Percentiles rank a stretch among this genome's conserved stretches.
These are phyloP conservation scores for Centropus unirufus DNA, from an alignment of 2,113 vertebrate genomes.

Conservation along the genomic window DNA sequence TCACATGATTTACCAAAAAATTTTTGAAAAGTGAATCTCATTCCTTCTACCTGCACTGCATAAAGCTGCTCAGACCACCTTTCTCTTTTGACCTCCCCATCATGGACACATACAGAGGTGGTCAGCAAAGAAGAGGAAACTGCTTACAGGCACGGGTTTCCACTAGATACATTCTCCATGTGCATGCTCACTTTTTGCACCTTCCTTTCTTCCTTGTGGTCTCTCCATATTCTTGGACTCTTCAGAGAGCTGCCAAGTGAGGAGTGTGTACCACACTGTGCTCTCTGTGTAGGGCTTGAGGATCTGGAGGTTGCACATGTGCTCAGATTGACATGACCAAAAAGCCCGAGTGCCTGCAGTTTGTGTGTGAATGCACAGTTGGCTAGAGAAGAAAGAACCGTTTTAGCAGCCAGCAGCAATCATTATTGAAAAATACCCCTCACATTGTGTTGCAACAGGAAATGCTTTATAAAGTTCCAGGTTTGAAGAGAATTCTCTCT, in stretches of 20 bases:
- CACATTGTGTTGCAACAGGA: not conserved
- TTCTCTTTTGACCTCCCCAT: not conserved
- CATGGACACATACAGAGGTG: not conserved
- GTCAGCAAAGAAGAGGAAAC: not conserved
- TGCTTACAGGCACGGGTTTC: not conserved
- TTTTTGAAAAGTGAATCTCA: not conserved
- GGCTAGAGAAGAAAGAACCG: not conserved
- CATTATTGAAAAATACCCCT: not conserved
- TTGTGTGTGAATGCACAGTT: not conserved
- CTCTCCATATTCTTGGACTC: not conserved
- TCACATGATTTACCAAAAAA: not conserved
- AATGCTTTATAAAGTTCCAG: not conserved
- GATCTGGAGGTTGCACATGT: not conserved
- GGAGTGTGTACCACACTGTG: not conserved
- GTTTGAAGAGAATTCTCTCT: not conserved
- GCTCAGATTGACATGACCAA: not conserved
- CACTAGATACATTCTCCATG: not conserved
- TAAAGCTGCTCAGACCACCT: not conserved
- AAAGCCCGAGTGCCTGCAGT: not conserved
- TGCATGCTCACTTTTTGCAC: not conserved
- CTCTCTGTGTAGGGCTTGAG: not conserved
- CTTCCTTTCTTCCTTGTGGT: not conserved
- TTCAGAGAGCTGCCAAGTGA: not conserved
- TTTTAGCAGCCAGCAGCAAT: not conserved
- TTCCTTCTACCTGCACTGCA: not conserved